Base-by-base conservation (phyloP, 1,140 invertebrate genomes). In the Magallana ariakensis region DNA sequence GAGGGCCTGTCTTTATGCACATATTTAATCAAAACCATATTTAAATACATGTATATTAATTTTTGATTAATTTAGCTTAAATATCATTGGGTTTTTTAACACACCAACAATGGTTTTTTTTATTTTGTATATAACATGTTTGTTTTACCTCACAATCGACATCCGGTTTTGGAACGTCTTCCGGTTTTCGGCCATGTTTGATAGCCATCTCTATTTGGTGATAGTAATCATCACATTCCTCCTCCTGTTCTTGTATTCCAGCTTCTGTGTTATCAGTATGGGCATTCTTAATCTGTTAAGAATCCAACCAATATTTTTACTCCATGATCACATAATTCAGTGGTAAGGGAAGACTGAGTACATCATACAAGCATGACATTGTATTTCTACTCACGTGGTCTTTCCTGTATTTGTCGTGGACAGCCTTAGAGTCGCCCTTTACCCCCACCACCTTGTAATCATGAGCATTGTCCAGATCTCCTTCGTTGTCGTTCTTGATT, bases 381-480 rank as follows among this genome's bases (percentile, higher is more conserved):
- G 33, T 66, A 66, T n/a, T n/a, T 66, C 6, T 7, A 22, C 62
- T 66, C 0, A 66, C 62, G 8, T 66, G 62, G 4, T 66, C 9
- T 22, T 10, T 19, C n/a, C 62, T n/a, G 16, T 22, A 22, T 19
- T 66, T n/a, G n/a, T 66, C 62, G n/a, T 66, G 62, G 10, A 22
- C 62, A 7, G 16, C 62, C n/a, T 66, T 66, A 22, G 62, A n/a
- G 8, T 66, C 62, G 6, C 62, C 62, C n/a, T 66, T 66, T 19
- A 0, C 19, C 10, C 62, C 62, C n/a, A 66, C 3, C 62, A 66
- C 62, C 16, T 66, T n/a, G n/a, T n/a, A 66, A 19, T 66, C 62
- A 10, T 66, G 62, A 22, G 62, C 62, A 66, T 66, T 66, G 22
- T 66, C 62, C 22, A 22, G n/a, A 66, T 66, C 62, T 19, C 62